Conservation (phyloP, 2,888 invertebrate genomes). For the Tanytarsus gracilentus region DNA sequence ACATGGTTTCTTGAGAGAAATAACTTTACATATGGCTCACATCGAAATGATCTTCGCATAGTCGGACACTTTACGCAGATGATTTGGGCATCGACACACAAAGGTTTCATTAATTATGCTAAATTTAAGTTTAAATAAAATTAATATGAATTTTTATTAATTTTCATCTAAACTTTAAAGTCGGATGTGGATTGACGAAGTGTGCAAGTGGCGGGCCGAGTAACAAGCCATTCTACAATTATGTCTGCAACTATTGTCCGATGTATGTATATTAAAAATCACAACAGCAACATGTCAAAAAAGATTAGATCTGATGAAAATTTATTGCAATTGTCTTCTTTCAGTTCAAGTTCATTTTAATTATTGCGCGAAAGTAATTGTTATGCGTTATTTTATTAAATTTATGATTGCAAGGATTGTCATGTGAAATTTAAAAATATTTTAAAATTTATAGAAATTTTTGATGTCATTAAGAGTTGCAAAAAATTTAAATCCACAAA, state of each 20-base stretch:
- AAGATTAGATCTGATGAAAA: neutral
- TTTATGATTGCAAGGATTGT: neutral
- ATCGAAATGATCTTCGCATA: constrained; percentile 50
- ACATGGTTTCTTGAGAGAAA: constrained; percentile 68
- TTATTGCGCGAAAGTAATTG: neutral
- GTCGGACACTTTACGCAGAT: constrained; percentile 76
- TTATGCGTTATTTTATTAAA: neutral
- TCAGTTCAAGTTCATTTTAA: constrained; percentile 23
- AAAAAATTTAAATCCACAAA: neutral
- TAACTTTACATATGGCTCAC: constrained; percentile 61
- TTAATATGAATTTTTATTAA: constrained; percentile 61
- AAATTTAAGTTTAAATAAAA: neutral
- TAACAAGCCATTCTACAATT: constrained; percentile 60
- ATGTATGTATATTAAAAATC: constrained; percentile 50
- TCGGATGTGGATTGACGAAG: constrained; percentile 65
- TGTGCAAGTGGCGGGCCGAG: constrained; percentile 54
- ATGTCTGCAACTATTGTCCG: constrained; percentile 78
- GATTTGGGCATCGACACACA: constrained; percentile 64
- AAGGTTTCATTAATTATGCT: too few relatives aligned
- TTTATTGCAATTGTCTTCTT: constrained; percentile 1
- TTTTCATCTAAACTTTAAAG: constrained; percentile 61
- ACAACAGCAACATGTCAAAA: neutral
- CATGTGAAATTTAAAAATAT: too few relatives aligned
- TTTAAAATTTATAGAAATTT: too few relatives aligned
- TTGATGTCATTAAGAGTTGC: neutral